Conservation (phyloP, 2,888 invertebrate genomes). For the Chloromyia formosa region DNA sequence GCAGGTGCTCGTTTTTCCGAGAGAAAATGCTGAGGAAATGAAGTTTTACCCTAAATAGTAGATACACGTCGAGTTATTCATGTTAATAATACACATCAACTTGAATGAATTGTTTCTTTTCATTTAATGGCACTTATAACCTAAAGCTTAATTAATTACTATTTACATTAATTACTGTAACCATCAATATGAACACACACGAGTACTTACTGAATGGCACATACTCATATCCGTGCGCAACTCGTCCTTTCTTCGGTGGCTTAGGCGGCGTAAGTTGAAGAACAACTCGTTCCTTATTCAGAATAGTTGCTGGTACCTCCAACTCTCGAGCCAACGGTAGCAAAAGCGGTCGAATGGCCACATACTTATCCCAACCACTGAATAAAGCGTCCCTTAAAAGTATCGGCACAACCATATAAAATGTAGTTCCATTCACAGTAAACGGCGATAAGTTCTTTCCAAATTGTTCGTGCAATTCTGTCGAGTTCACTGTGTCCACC, state of each 20-base stretch:
- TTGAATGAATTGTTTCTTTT: too few relatives aligned
- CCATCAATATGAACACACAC: too few relatives aligned
- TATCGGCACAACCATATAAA: constrained; percentile 61
- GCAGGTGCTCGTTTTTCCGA: too few relatives aligned
- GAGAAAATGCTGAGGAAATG: too few relatives aligned
- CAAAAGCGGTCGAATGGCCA: constrained; percentile 57
- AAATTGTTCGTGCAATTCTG: constrained; percentile 54
- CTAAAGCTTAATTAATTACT: too few relatives aligned
- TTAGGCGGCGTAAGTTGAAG: constrained; percentile 60
- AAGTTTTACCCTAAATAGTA: too few relatives aligned
- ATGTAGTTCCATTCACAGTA: constrained; percentile 57
- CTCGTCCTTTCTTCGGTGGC: constrained; percentile 58
- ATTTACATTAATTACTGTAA: too few relatives aligned
- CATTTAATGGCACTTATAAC: too few relatives aligned
- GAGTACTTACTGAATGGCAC: constrained; percentile 46
- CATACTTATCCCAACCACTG: constrained; percentile 59
- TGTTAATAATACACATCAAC: too few relatives aligned
- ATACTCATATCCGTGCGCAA: constrained; percentile 59
- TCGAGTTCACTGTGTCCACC: constrained; percentile 58
- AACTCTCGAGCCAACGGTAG: constrained; percentile 60
- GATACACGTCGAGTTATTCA: too few relatives aligned
- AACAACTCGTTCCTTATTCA: constrained; percentile 57
- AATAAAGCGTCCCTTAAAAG: constrained; percentile 59
- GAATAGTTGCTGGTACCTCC: constrained; percentile 58
- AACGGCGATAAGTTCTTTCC: constrained; percentile 57